Conservation (phyloP, 1,140 invertebrate species). For the Drosophila tropicalis region DNA sequence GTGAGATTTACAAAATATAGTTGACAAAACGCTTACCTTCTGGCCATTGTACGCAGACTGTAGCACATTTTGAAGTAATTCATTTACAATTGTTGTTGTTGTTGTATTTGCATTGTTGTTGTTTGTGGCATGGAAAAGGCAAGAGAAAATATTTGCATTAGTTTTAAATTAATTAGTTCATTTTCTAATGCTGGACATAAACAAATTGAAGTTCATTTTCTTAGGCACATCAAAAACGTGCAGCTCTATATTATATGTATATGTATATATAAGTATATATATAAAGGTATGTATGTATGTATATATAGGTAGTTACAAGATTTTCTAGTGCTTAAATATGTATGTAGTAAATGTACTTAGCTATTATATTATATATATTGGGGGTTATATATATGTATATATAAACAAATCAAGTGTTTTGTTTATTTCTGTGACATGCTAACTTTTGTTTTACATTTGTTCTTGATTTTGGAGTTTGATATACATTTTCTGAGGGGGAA, state of each 20-base stretch:
- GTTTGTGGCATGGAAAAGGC: conserved; percentile 66
- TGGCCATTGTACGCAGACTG: conserved; percentile 94
- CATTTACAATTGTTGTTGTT: conserved; percentile 33
- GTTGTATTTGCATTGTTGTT: conserved; percentile 29
- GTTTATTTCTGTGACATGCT: not conserved
- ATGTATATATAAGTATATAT: conserved; percentile 21
- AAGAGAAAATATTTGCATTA: conserved; percentile 73
- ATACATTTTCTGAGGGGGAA: conserved; percentile 15
- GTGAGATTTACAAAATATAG: conserved; percentile 3
- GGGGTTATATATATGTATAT: not conserved
- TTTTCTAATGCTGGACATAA: conserved; percentile 3
- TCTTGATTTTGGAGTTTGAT: conserved; percentile 30
- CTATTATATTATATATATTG: too few relatives aligned
- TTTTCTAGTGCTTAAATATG: conserved; percentile 47
- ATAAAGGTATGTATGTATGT: conserved; percentile 7
- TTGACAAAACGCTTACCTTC: conserved; percentile 87
- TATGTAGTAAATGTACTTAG: conserved; percentile 15
- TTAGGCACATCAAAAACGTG: conserved; percentile 62
- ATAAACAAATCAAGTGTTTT: not conserved
- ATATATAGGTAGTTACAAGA: conserved; percentile 19
- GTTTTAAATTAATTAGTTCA: conserved; percentile 46
- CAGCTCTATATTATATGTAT: conserved; percentile 56
- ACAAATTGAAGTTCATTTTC: conserved; percentile 35
- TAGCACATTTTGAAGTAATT: conserved; percentile 86
- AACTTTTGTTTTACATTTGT: conserved; percentile 2